These are phyloP conservation scores for Prostheceraeus crozeri DNA, from an alignment of 2,888 invertebrate species.

Conservation along the genomic window DNA sequence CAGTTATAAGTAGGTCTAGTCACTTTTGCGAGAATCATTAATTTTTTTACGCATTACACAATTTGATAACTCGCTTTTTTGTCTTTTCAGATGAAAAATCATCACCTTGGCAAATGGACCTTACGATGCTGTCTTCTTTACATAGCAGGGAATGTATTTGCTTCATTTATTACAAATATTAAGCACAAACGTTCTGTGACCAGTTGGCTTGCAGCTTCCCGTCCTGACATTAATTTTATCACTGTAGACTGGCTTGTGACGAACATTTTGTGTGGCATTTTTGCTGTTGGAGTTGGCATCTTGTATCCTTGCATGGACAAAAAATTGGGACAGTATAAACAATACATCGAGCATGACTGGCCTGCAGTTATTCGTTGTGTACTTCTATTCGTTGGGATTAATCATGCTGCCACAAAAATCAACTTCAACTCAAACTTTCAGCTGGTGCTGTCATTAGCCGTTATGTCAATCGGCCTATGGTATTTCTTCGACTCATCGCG, in stretches of 20 bases:
- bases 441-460: conserved; percentile 56
- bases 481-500: conserved; percentile 58
- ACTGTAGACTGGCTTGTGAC: neutral
- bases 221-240: neutral
- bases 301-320: conserved; percentile 33
- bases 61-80: no score
- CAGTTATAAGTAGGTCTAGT: no score
- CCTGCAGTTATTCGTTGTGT: conserved; percentile 59
- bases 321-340: conserved; percentile 41
- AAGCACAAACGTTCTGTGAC: no score
- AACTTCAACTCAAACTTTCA: conserved; percentile 58
- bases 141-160: no score
- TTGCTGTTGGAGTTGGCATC: conserved; percentile 5
- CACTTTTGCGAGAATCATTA: no score
- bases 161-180: no score
- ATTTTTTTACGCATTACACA: no score
- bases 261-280: conserved; percentile 69
- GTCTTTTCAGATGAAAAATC: no score
- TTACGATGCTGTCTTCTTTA: no score
- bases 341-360: conserved; percentile 56
- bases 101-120: no score
- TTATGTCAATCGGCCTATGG: conserved; percentile 58
- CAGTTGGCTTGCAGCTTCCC: no score
- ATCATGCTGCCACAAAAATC: conserved; percentile 59
- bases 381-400: conserved; percentile 58